A percentile compares a stretch with the other conserved stretches of the same genome.
Evolutionary conservation across 2,888 invertebrate species (phyloP).

Genomic region (Cantharis nigra): DNA sequence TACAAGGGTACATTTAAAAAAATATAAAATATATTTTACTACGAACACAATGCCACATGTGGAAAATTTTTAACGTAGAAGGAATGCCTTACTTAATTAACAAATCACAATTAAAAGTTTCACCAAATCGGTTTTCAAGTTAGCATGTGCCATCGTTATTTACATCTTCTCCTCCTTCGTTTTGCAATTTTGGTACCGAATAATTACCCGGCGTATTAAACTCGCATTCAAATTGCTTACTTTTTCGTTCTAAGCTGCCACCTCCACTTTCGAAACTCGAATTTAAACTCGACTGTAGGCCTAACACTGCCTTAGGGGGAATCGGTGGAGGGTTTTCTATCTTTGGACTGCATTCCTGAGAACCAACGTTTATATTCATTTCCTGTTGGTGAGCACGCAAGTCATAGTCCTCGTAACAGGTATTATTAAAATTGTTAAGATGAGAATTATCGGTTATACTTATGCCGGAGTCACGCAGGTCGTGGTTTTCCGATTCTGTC

Average conservation of each 20-base stretch:
- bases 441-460: conserved; percentile 53
- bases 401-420: conserved; percentile 55
- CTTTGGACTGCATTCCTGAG: conserved; percentile 45
- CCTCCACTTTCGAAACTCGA: conserved; percentile 46
- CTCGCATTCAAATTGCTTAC: conserved; percentile 31
- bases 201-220: conserved; percentile 50
- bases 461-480: conserved; percentile 62
- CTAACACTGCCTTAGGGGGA: conserved; percentile 48
- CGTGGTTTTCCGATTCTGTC: conserved; percentile 48
- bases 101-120: neutral
- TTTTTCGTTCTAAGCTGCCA: conserved; percentile 40
- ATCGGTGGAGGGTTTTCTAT: conserved; percentile 51
- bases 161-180: conserved; percentile 39
- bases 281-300: conserved; percentile 41
- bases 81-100: neutral
- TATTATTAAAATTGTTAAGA: conserved; percentile 54
- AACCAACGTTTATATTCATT: conserved; percentile 52
- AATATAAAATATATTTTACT: neutral
- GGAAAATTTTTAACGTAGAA: neutral
- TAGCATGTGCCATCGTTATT: conserved; percentile 32
- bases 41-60: neutral
- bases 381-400: conserved; percentile 49
- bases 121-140: conserved; percentile 12
- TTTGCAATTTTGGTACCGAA: conserved; percentile 50
- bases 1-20: neutral